A percentile compares a stretch with the other conserved stretches of the same genome.
phyloP scores from a whole-genome alignment of 1,140 invertebrate genomes.

The Trypoxylus dichotomus region DNA sequence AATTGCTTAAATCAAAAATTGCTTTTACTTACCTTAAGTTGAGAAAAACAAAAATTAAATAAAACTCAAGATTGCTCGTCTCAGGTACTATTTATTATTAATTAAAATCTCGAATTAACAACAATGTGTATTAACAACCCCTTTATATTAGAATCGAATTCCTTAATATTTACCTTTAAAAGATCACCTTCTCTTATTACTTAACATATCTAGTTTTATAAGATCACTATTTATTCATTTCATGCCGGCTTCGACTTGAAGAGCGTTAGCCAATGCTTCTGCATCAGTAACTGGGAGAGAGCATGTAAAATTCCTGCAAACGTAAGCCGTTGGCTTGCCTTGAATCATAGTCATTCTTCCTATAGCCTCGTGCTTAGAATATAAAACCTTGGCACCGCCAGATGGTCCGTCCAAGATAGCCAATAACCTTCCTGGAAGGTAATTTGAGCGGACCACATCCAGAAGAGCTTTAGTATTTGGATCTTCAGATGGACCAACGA shows the following conservation, averaged over 20 bases:
- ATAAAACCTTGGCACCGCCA: conserved; percentile 52
- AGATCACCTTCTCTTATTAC: too few species aligned
- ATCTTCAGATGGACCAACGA: conserved; percentile 66
- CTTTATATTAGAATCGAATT: neutral
- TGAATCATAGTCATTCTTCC: conserved; percentile 51
- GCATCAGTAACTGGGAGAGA: conserved; percentile 75
- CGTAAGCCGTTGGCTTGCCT: conserved; percentile 72
- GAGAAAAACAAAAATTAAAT: neutral
- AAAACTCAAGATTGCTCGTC: neutral
- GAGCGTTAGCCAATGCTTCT: conserved; percentile 63
- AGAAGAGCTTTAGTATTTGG: conserved; percentile 69
- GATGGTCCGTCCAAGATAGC: conserved; percentile 64
- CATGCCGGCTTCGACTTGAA: conserved; percentile 51
- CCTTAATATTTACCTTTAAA: too few species aligned
- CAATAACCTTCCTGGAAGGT: conserved; percentile 72
- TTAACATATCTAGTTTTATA: neutral
- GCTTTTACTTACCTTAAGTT: neutral
- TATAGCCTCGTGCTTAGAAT: conserved; percentile 44
- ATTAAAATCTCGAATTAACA: neutral
- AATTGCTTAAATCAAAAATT: neutral
- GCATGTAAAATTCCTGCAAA: conserved; percentile 79
- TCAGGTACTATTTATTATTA: neutral
- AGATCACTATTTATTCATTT: neutral
- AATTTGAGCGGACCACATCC: conserved; percentile 64
- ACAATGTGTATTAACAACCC: neutral